These are phyloP conservation scores for Rhinella marina DNA, from an alignment of 2,797 vertebrate genomes.

Conservation along the genomic window DNA sequence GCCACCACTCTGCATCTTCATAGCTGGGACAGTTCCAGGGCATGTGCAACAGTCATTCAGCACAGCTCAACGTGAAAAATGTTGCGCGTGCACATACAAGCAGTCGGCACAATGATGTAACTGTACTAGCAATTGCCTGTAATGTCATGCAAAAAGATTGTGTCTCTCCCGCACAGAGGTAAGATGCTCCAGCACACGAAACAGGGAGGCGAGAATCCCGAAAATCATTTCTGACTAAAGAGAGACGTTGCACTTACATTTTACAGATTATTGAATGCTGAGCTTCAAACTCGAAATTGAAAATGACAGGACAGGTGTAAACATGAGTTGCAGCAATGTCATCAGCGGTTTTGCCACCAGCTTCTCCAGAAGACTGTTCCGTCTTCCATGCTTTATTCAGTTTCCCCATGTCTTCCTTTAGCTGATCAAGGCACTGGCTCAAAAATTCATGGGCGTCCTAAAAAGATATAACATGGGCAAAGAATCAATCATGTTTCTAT, in stretches of 20 bases:
- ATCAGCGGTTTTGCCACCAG: constrained; percentile 76
- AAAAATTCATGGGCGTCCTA: constrained; percentile 98
- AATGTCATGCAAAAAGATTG: too few relatives aligned
- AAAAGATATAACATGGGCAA: constrained; percentile 7
- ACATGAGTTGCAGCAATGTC: constrained; percentile 84
- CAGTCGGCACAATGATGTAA: too few relatives aligned
- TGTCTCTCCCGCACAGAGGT: too few relatives aligned
- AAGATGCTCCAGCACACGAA: too few relatives aligned
- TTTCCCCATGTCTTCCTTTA: constrained; percentile 98
- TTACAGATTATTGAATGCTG: constrained; percentile 97
- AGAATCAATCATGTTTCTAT: too few relatives aligned
- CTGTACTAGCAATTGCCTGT: too few relatives aligned
- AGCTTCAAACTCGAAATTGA: constrained; percentile 98
- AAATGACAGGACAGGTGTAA: constrained; percentile 93
- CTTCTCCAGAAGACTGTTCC: constrained; percentile 80
- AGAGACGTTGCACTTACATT: constrained; percentile 78
- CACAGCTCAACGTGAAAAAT: too few relatives aligned
- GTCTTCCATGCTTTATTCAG: constrained; percentile 92
- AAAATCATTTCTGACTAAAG: neutral
- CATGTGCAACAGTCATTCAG: too few relatives aligned
- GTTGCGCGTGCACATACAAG: too few relatives aligned
- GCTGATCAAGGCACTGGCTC: constrained; percentile 97
- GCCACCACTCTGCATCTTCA: too few relatives aligned
- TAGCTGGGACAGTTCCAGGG: too few relatives aligned
- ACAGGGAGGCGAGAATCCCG: too few relatives aligned